These are phyloP conservation scores for Malacoraja senta DNA, from an alignment of 2,797 vertebrate genomes.

Conservation along the genomic window DNA sequence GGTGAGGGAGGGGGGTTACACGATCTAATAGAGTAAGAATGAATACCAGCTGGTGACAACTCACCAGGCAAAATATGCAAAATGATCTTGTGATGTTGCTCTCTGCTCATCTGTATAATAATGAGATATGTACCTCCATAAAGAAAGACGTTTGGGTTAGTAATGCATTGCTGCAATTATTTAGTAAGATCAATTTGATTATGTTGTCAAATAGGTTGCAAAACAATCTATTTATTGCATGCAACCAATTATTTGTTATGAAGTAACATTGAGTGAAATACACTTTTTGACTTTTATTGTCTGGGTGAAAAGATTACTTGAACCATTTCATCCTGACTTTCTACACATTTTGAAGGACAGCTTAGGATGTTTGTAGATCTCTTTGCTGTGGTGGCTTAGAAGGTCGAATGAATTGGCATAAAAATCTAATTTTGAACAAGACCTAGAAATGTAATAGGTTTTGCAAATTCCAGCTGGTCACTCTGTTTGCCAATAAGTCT, in stretches of 20 bases:
- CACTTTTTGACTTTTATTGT: background rate
- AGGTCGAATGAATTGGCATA: background rate
- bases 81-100: background rate
- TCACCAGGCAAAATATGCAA: background rate
- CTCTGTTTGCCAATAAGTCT: background rate
- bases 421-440: background rate
- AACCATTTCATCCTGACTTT: background rate
- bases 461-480: background rate
- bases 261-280: background rate
- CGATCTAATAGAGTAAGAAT: no score
- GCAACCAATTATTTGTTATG: no score
- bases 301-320: background rate
- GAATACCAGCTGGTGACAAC: no score
- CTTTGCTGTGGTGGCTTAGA: background rate
- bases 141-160: background rate
- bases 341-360: background rate
- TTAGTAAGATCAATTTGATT: background rate
- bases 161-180: background rate
- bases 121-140: background rate
- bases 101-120: background rate
- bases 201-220: background rate
- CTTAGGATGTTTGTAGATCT: background rate
- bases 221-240: background rate
- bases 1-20: no score
- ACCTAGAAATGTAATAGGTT: background rate